Conservation (phyloP, 2,113 vertebrate species). For the Thamnaconus septentrionalis region DNA sequence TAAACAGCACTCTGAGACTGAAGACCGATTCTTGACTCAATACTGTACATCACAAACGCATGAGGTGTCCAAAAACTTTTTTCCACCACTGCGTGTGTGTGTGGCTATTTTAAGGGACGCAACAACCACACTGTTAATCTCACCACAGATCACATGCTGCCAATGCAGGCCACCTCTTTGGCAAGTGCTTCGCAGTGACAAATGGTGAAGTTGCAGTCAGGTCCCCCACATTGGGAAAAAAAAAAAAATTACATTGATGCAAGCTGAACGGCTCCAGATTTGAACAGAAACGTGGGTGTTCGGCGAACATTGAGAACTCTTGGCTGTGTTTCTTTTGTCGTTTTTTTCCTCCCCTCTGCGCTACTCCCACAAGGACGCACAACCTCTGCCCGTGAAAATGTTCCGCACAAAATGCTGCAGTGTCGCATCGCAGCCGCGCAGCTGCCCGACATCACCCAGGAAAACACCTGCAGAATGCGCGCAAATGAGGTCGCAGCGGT, state of each 20-base stretch:
- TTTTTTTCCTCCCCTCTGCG: background rate
- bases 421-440: too few relatives aligned
- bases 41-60: too few relatives aligned
- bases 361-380: constrained; percentile 38
- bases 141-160: background rate
- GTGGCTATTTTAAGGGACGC: constrained; percentile 11
- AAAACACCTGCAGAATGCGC: too few relatives aligned
- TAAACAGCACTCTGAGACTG: too few relatives aligned
- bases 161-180: background rate
- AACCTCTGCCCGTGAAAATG: constrained; percentile 16
- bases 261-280: constrained; percentile 17
- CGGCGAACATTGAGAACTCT: constrained; percentile 33
- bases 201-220: background rate
- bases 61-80: too few relatives aligned
- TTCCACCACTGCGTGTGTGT: background rate
- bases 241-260: too few relatives aligned
- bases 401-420: constrained; percentile 2
- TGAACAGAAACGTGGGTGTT: constrained; percentile 38
- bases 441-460: too few relatives aligned
- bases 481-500: too few relatives aligned
- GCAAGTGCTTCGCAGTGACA: constrained; percentile 21
- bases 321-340: constrained; percentile 1
- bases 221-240: too few relatives aligned
- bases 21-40: too few relatives aligned
- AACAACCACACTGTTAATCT: background rate